Conservation (phyloP, 2,113 vertebrate genomes). For the Himantopus leucocephalus region DNA sequence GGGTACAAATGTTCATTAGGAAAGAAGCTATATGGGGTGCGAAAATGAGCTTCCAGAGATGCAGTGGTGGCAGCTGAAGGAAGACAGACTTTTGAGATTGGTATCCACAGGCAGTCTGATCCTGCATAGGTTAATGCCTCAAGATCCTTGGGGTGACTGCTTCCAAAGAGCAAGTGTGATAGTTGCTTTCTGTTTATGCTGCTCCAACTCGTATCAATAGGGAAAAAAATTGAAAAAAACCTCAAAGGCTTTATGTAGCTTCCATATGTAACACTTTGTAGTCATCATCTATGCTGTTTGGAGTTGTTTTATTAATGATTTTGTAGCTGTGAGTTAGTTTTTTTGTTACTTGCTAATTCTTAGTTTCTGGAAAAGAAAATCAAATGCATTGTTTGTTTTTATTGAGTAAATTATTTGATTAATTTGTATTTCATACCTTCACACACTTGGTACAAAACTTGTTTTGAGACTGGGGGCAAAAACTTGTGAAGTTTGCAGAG, state of each 20-base stretch:
- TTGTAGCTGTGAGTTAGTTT: not conserved
- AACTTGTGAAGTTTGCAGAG: not conserved
- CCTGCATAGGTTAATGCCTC: not conserved
- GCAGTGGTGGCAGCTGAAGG: not conserved
- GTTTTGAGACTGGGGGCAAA: no score
- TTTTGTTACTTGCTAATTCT: not conserved
- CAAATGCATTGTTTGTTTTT: not conserved
- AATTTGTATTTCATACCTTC: not conserved
- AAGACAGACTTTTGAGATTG: not conserved
- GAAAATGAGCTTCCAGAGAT: not conserved
- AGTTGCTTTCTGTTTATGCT: not conserved
- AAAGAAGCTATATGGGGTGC: not conserved
- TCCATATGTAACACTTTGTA: not conserved
- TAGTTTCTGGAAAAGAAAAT: not conserved
- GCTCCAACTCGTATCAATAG: not conserved
- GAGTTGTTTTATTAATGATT: not conserved
- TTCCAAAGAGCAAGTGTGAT: not conserved
- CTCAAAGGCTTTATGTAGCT: not conserved
- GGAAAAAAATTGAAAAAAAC: not conserved
- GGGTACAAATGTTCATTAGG: not conserved
- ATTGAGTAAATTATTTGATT: not conserved
- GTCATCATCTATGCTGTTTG: not conserved
- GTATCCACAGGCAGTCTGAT: fast-evolving
- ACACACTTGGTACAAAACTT: not conserved
- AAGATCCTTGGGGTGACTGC: not conserved